Percentiles rank a stretch among this genome's conserved stretches.
Conservation (phyloP, 2,888 invertebrate species). For the Onchidella celtica region DNA sequence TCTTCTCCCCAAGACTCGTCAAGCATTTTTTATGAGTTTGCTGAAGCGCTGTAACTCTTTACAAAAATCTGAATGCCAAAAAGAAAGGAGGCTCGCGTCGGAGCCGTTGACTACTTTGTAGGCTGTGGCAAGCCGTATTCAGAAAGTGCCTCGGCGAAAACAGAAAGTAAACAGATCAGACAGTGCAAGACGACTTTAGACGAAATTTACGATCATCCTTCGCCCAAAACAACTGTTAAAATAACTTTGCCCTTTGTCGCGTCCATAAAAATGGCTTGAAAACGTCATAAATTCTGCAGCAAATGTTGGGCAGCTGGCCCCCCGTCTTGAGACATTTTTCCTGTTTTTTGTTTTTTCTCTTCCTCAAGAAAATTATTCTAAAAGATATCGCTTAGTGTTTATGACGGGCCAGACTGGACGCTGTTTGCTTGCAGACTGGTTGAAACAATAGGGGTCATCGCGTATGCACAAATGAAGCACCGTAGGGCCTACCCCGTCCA, state of each 20-base stretch:
- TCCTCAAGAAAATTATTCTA: constrained; percentile 22
- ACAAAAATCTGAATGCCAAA: constrained; percentile 29
- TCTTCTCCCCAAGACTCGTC: constrained; percentile 2
- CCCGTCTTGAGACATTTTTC: constrained; percentile 26
- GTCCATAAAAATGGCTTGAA: constrained; percentile 3
- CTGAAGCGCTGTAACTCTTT: background rate
- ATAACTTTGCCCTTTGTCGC: constrained; percentile 43
- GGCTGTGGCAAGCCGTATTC: constrained; percentile 18
- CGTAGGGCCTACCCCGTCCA: too few relatives aligned
- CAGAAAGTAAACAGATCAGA: constrained; percentile 41
- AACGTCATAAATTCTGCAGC: constrained; percentile 44
- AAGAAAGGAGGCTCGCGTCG: constrained; percentile 11
- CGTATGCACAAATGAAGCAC: constrained; percentile 43
- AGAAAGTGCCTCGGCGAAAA: constrained; percentile 22
- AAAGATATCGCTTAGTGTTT: constrained; percentile 32
- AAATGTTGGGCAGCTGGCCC: constrained; percentile 41
- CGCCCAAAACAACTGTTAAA: constrained; percentile 47
- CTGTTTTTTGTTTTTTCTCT: background rate
- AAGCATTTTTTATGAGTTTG: constrained; percentile 11
- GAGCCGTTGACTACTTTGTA: constrained; percentile 6
- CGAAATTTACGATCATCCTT: constrained; percentile 38
- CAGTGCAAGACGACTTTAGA: constrained; percentile 32
- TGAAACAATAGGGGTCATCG: constrained; percentile 45
- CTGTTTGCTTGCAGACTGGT: constrained; percentile 46
- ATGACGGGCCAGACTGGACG: constrained; percentile 34